Evolutionary conservation across 2,888 invertebrate genomes (phyloP).

Genomic region (Perizoma flavofasciatum): DNA sequence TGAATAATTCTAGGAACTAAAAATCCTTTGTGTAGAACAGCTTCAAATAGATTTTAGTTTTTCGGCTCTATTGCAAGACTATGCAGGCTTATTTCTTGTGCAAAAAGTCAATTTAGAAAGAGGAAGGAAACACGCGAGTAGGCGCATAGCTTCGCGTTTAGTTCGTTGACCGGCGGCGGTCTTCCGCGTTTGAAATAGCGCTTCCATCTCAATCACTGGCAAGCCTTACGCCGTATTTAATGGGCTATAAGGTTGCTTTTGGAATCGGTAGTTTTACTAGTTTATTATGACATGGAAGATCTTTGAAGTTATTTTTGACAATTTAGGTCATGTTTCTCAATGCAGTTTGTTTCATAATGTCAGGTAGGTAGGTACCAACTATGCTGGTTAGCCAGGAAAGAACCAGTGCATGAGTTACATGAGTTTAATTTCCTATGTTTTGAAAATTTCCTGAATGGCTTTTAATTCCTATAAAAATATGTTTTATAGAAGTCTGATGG

Average conservation of each 20-base stretch:
- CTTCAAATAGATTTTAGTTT: background rate
- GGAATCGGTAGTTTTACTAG: conserved; percentile 2
- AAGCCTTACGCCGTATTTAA: conserved; percentile 32
- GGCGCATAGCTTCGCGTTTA: conserved; percentile 45
- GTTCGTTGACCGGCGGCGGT: conserved; percentile 59
- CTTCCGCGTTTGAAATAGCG: conserved; percentile 67
- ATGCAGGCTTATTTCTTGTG: background rate
- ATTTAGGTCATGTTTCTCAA: conserved; percentile 22
- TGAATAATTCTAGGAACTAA: too few relatives aligned
- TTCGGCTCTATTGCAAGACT: background rate
- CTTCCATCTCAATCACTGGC: conserved; percentile 41
- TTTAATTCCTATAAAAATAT: too few relatives aligned
- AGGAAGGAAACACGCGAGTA: conserved; percentile 46
- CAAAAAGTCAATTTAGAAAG: conserved; percentile 34
- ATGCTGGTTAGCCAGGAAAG: too few relatives aligned
- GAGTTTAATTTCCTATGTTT: too few relatives aligned
- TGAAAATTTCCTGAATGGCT: too few relatives aligned
- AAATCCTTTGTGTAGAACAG: too few relatives aligned
- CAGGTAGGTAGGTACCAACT: too few relatives aligned
- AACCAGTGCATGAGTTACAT: too few relatives aligned
- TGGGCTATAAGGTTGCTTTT: conserved; percentile 35
- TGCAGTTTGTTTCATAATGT: conserved; percentile 4
- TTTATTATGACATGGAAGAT: conserved; percentile 15
- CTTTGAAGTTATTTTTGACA: conserved; percentile 23
- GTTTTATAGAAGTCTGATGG: too few relatives aligned